These are phyloP conservation scores for Drosophila simulans DNA, from an alignment of 1,140 invertebrate species.

Conservation along the genomic window DNA sequence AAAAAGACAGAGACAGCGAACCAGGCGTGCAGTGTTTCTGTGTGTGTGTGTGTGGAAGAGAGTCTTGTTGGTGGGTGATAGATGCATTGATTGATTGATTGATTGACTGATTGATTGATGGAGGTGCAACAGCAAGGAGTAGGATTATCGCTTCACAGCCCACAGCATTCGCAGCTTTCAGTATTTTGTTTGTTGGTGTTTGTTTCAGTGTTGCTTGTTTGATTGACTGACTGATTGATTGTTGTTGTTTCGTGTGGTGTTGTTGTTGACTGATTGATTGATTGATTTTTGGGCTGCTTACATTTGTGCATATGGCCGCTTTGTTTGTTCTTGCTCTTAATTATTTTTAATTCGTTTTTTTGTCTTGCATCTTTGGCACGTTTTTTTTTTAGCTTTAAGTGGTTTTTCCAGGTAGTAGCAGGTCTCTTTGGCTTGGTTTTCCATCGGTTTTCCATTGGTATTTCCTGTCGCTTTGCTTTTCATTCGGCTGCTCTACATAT, in stretches of 20 bases:
- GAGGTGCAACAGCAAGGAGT: conserved; percentile 64
- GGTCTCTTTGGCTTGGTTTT: conserved; percentile 33
- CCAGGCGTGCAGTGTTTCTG: conserved; percentile 33
- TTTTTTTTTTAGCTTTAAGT: conserved; percentile 10
- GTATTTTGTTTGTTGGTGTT: conserved; percentile 1
- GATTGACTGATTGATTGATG: conserved; percentile 55
- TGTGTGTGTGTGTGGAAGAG: conserved; percentile 14
- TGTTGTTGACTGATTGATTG: conserved; percentile 18
- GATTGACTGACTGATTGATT: conserved; percentile 33
- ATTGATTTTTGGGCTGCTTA: conserved; percentile 39
- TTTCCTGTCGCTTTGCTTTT: not conserved
- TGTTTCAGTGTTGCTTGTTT: conserved; percentile 48
- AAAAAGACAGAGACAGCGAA: conserved; percentile 25
- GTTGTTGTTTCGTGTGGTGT: conserved; percentile 42
- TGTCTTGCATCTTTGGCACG: conserved; percentile 64
- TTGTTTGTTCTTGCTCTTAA: conserved; percentile 22
- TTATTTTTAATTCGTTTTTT: conserved; percentile 9
- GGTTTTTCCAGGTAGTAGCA: conserved; percentile 39
- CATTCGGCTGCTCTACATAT: conserved; percentile 37
- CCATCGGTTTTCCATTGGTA: conserved; percentile 6
- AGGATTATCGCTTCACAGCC: conserved; percentile 53
- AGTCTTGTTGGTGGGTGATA: conserved; percentile 30
- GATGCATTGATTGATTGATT: conserved; percentile 21
- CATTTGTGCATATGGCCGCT: conserved; percentile 54
- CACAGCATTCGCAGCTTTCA: conserved; percentile 24